Evolutionary conservation across 2,113 vertebrate genomes (phyloP), one percentile per base, ranked within the genome.

Genomic region (Haliaeetus leucogaster): DNA sequence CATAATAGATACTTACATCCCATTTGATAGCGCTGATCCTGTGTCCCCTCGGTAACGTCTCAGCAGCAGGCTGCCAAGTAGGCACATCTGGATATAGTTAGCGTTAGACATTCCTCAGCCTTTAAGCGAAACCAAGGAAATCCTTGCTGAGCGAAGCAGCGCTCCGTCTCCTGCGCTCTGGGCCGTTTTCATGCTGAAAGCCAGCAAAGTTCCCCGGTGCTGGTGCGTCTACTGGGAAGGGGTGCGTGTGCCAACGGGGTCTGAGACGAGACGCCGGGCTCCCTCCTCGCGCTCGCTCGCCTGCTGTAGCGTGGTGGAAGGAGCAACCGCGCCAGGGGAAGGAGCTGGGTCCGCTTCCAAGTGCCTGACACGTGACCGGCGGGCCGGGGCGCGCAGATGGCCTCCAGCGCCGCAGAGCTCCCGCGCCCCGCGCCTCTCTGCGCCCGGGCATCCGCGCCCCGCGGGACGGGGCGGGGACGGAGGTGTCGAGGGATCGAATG

Each of bases 51-150:
- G 34, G 86, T 72, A 8, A 14, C 1, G 89, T 58, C 63, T 16
- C 48, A 0, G 67, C 92, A 50, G 67, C 9, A 11, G 47, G 74
- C 91, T 97, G 98, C 97, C 97, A 96, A 95, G 93, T 0, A 43
- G 96, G 81, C 97, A 95, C 98, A 98, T 97, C 97, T 97, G 97
- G 97, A 93, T 50, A 2, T 13, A 0, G 59, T 98, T 95, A 98
- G 80, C 0, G 25, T n/a, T 6, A 65, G 91, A 82, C 97, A 96
- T 97, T 86, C 95, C 96, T 89, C 83, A 81, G 95, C 95, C 89
- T 43, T 59, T 16, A 10, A 52, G 70, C 4, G 22, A 25, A 65
- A 81, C 86, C 59, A 13, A 83, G 96, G 77, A 38, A 72, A 40
- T 17, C 50, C 93, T 53, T 7, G n/a, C 59, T 0, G 53, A 63